A percentile compares a stretch with the other conserved stretches of the same genome.
Evolutionary conservation across 2,888 invertebrate genomes (phyloP).

Genomic region (Rotaria socialis): DNA sequence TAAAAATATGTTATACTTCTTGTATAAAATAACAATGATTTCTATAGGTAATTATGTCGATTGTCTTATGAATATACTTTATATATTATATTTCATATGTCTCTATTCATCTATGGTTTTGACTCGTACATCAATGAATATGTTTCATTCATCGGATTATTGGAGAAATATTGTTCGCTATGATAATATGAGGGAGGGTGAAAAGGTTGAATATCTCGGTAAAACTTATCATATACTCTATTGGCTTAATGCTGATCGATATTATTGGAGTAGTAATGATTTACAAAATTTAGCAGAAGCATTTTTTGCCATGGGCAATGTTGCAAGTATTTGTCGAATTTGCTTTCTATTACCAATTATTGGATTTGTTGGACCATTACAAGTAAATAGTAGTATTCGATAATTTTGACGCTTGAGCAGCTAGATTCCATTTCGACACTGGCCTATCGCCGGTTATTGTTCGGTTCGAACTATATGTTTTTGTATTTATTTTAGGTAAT

Average conservation of each 20-base stretch:
- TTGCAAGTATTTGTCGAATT: constrained; percentile 53
- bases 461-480: too few relatives aligned
- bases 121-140: constrained; percentile 24
- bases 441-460: too few relatives aligned
- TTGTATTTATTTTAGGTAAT: too few relatives aligned
- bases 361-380: constrained; percentile 53
- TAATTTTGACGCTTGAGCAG: too few relatives aligned
- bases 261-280: constrained; percentile 52
- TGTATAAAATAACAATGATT: neutral
- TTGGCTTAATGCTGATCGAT: constrained; percentile 50
- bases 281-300: constrained; percentile 53
- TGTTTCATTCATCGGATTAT: neutral
- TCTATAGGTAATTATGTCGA: constrained; percentile 25
- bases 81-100: constrained; percentile 24
- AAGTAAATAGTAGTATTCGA: constrained; percentile 47
- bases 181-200: neutral
- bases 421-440: too few relatives aligned
- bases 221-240: constrained; percentile 8
- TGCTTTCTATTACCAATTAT: constrained; percentile 54
- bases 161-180: neutral
- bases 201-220: neutral
- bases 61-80: constrained; percentile 27
- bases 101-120: constrained; percentile 4
- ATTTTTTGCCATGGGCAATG: constrained; percentile 53
- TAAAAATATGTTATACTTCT: neutral